Base-by-base conservation (phyloP, 2,113 vertebrate genomes). In the Tamias sibiricus region DNA sequence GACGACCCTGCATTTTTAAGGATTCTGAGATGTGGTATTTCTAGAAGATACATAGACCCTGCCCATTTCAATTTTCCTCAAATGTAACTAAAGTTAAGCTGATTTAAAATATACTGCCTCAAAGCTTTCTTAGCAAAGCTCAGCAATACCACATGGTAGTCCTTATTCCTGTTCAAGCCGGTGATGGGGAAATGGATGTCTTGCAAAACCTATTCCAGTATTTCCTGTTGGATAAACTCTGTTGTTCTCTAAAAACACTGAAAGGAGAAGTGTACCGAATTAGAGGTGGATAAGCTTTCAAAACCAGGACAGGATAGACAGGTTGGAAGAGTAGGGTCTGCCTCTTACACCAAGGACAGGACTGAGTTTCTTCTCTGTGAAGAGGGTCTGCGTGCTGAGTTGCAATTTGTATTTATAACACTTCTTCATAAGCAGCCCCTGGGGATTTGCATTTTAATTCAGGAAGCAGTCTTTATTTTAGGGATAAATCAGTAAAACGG, bases 401-500 rank as follows among this genome's bases (percentile, higher is more conserved):
- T 84, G 85, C 32, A 77, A 57, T 81, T 87, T 79, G 40, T 4
- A 32, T 28, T 68, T 26, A 81, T 68, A 4, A 26, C 57, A 76
- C 54, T 81, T 95, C 72, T 49, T 72, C 90, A 11, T 64, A 57
- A 71, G 40, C 72, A 95, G 52, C 28, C 90, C 80, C 57, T 57
- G 47, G 72, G 77, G 52, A 86, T 85, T 83, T 40, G 11, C 28
- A 85, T 94, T 85, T 94, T 95, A 40, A 83, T 12, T 85, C 75
- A 91, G 13, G 0, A 83, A 94, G 28, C 17, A 54, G 87, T 84
- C 28, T 75, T 71, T 71, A 91, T 95, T 97, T 96, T 71, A 85
- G 92, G 96, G 95, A 96, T 26, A 94, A 94, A 97, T 96, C 86
- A 96, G 44, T 94, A 98, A 97, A 95, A 94, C 84, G 26, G 92